Base-by-base conservation (phyloP, 2,797 vertebrate species). In the Acanthurus lineatus region DNA sequence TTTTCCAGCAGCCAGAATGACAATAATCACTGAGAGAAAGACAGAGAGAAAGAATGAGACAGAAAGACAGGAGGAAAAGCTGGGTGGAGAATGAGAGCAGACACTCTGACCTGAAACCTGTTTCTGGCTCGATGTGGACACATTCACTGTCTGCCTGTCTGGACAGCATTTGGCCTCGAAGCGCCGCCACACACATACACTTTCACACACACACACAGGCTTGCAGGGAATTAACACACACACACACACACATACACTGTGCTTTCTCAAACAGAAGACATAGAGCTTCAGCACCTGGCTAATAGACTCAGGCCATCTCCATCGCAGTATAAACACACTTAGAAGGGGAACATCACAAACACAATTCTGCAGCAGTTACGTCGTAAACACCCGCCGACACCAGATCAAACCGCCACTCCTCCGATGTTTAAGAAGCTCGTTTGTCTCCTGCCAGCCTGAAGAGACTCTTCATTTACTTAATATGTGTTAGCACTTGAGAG, bases 401-500 rank as follows among this genome's bases (percentile, higher is more conserved):
- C 94, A 94, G 94, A 96, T 96, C 96, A 96, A 96, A 95, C 96
- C 94, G 93, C 94, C 94, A 93, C 96, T 95, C 95, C 95, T 95
- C 93, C 90, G 83, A 75, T 96, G 95, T 97, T 96, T 96, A 96
- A 96, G 95, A 95, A 96, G 95, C 95, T 96, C 95, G 96, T 97
- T 97, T 97, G 96, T 97, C 96, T 97, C 96, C 94, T 19, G 93
- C 94, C 91, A 92, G 77, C 76, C 92, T 94, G 95, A 96, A 96
- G 94, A 96, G 95, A 92, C 95, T 97, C 95, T 95, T 97, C 95
- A 97, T 97, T 97, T 96, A 96, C 96, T 97, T 96, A 95, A 96
- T 97, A 97, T 96, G 96, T 97, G 96, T 97, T 96, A 96, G 96
- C 96, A 96, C 96, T 97, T 96, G 95, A 95, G 94, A 94, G 93